Conservation (phyloP, 1,140 invertebrate species). For the Temnothorax longispinosus region DNA sequence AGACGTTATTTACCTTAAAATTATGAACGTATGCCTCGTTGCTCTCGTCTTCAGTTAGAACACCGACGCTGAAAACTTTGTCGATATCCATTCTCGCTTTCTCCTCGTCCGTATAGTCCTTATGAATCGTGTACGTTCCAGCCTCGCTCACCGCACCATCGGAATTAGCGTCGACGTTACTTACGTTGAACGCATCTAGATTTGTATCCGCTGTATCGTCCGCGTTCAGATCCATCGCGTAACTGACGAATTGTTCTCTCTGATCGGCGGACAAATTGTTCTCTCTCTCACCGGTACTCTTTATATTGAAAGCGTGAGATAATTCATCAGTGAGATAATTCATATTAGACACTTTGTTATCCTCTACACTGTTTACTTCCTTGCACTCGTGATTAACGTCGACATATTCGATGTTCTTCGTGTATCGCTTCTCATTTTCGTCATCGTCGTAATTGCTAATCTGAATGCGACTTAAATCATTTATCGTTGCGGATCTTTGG, state of each 20-base stretch:
- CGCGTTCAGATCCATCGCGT: slow-evolving; percentile 63
- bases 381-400: slow-evolving; percentile 67
- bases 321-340: slow-evolving; percentile 64
- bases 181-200: slow-evolving; percentile 78
- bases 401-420: slow-evolving; percentile 77
- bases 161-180: slow-evolving; percentile 73
- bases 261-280: slow-evolving; percentile 62
- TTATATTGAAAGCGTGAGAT: slow-evolving; percentile 35
- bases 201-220: slow-evolving; percentile 65
- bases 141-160: slow-evolving; percentile 91
- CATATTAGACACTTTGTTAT: slow-evolving; percentile 76
- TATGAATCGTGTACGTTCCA: slow-evolving; percentile 95
- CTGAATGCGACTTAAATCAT: slow-evolving; percentile 75
- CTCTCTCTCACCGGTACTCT: slow-evolving; percentile 49
- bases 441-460: slow-evolving; percentile 68
- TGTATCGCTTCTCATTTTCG: slow-evolving; percentile 75
- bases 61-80: slow-evolving; percentile 89
- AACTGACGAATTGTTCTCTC: slow-evolving; percentile 54
- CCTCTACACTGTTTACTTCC: slow-evolving; percentile 61
- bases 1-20: slow-evolving; percentile 73
- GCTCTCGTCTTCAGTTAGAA: slow-evolving; percentile 83
- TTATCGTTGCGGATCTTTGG: slow-evolving; percentile 76
- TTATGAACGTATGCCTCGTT: slow-evolving; percentile 84
- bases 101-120: slow-evolving; percentile 94
- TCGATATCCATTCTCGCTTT: slow-evolving; percentile 95